Evolutionary conservation across 2,113 vertebrate species (phyloP), one percentile per base, ranked within the genome.

Genomic region (Cynocephalus volans): DNA sequence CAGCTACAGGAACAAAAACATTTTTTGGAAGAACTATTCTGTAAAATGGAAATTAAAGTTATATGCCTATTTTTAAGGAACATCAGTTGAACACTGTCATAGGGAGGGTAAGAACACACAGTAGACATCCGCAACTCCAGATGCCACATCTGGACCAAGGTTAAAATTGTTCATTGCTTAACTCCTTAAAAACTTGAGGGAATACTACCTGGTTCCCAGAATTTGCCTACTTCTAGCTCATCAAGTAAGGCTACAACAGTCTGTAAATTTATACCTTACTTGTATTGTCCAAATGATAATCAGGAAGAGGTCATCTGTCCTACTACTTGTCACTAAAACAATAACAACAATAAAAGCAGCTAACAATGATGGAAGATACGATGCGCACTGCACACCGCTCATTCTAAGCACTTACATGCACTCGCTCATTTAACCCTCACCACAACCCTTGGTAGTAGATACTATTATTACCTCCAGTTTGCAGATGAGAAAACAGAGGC

Each of bases 41-140:
- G 24, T 79, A 83, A 77, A 33, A 33, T 75, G 41, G 41, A 94
- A 93, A 92, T 92, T 84, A 92, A 94, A 85, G 48, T 72, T 58
- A 56, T 95, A 92, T 9, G 64, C n/a, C 64, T 94, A 4, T 83
- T 72, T 94, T 88, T 85, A 90, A 90, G 52, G 67, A 84, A 93
- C 60, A 67, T 31, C 45, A 79, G 41, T 14, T 58, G 70, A 90
- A 93, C 41, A 89, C 15, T 67, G 56, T 52, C 50, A 28, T 50
- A 33, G 80, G 58, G 54, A 88, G 72, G 21, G 31, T 92, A 56
- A 92, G 33, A 50, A 54, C 87, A 92, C 62, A 87, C 23, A 62
- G 33, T 36, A 14, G 69, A 89, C 69, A 92, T 41, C 67, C 82
- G 31, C 33, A 91, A 69, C 9, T 70, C 85, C n/a, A 90, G 62